A percentile compares a stretch with the other conserved stretches of the same genome.
Conservation (phyloP, 2,888 invertebrate genomes). For the Callinectes sapidus region DNA sequence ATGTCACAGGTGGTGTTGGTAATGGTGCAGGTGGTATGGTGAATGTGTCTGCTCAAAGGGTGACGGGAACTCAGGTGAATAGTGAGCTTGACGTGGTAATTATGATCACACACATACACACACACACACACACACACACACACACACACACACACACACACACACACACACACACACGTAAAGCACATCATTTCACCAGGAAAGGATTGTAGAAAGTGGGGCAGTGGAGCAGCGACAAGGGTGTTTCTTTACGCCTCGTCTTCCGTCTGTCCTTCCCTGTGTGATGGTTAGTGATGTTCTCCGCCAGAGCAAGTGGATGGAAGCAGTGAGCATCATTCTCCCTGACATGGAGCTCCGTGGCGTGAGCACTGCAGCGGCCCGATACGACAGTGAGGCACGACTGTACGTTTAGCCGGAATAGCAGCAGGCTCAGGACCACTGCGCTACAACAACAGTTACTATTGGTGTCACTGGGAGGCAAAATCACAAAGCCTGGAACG, state of each 20-base stretch:
- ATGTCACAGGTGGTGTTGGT: neutral
- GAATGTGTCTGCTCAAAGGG: neutral
- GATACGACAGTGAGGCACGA: slow-evolving; percentile 3
- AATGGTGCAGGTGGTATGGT: neutral
- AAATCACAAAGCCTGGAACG: neutral
- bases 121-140: neutral
- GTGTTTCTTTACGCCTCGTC: neutral
- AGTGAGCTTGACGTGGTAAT: neutral
- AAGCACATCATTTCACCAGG: neutral
- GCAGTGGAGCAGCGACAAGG: neutral
- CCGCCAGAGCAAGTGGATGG: neutral
- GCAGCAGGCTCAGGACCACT: neutral
- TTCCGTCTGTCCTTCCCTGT: neutral
- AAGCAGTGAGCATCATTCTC: neutral
- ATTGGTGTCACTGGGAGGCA: neutral
- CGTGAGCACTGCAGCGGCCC: neutral
- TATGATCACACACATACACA: neutral
- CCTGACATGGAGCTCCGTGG: neutral
- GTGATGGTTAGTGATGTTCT: neutral
- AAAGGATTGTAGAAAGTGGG: neutral
- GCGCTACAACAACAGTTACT: slow-evolving; percentile 7
- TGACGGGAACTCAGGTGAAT: neutral
- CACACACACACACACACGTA: neutral
- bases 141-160: neutral
- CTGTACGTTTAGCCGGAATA: neutral